Conservation (phyloP, 2,113 vertebrate species). For the Anhinga rufa region DNA sequence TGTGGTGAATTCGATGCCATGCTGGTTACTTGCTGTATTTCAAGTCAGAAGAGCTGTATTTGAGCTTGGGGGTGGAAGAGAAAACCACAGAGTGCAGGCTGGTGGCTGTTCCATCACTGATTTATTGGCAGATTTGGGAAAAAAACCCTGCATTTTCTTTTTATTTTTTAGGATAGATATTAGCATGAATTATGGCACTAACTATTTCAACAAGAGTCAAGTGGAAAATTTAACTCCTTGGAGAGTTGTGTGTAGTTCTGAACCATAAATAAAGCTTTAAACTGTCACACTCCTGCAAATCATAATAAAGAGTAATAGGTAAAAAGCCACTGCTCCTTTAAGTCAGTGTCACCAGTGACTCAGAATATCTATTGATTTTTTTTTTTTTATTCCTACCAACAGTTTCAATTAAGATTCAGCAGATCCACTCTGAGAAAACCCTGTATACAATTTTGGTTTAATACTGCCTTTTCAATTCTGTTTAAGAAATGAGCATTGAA, state of each 20-base stretch:
- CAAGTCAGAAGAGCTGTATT: background rate
- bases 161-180: background rate
- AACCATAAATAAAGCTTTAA: background rate
- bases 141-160: background rate
- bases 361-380: constrained; percentile 31
- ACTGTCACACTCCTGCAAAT: background rate
- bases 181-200: background rate
- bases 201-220: background rate
- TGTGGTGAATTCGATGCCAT: background rate
- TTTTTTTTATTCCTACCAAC: background rate
- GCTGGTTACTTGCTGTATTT: background rate
- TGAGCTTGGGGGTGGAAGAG: background rate
- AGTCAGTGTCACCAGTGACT: constrained; percentile 21
- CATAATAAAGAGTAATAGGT: background rate
- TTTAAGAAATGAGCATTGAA: background rate
- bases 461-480: background rate
- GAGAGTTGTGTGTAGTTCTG: background rate
- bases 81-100: background rate
- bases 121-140: background rate
- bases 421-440: background rate
- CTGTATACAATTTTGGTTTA: background rate
- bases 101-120: background rate
- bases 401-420: constrained; percentile 41
- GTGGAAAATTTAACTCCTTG: background rate
- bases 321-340: constrained; percentile 22